Evolutionary conservation across 2,888 invertebrate genomes (phyloP).

Genomic region (Mallateleia sp.): DNA sequence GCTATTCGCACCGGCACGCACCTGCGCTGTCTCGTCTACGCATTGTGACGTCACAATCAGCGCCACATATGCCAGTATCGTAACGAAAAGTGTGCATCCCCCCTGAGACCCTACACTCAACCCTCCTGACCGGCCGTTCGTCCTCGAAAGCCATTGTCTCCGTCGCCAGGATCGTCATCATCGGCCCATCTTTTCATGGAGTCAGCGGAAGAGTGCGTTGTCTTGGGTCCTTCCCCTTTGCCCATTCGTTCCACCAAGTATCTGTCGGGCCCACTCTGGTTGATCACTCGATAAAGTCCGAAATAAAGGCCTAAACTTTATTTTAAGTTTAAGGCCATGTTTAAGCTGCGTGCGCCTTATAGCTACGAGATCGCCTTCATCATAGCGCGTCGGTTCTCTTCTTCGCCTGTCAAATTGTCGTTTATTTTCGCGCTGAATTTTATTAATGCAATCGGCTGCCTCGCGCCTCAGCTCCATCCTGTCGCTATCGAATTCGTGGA

Average conservation of each 20-base stretch:
- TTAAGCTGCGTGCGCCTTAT: slow-evolving; percentile 65
- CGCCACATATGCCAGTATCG: not conserved
- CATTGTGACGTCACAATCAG: no score
- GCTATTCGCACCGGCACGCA: no score
- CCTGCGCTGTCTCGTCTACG: no score
- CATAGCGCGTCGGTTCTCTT: not conserved
- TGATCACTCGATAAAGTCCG: slow-evolving; percentile 68
- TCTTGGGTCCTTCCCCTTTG: not conserved
- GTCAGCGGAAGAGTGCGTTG: not conserved
- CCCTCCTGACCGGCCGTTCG: not conserved
- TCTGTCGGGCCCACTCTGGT: not conserved
- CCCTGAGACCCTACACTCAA: not conserved
- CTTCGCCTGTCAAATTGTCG: not conserved
- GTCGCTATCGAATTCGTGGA: not conserved
- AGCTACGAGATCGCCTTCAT: slow-evolving; percentile 44
- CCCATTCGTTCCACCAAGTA: not conserved
- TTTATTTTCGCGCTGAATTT: slow-evolving; percentile 24
- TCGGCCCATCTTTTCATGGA: not conserved
- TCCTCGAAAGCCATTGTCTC: not conserved
- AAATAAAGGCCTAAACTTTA: no score
- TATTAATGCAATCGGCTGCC: not conserved
- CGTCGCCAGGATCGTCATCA: not conserved
- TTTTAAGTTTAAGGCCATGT: slow-evolving; percentile 57
- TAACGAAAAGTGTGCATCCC: no score
- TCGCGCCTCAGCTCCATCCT: not conserved